Evolutionary conservation across 2,888 invertebrate species (phyloP).

Genomic region (Scrobipalpa costella): DNA sequence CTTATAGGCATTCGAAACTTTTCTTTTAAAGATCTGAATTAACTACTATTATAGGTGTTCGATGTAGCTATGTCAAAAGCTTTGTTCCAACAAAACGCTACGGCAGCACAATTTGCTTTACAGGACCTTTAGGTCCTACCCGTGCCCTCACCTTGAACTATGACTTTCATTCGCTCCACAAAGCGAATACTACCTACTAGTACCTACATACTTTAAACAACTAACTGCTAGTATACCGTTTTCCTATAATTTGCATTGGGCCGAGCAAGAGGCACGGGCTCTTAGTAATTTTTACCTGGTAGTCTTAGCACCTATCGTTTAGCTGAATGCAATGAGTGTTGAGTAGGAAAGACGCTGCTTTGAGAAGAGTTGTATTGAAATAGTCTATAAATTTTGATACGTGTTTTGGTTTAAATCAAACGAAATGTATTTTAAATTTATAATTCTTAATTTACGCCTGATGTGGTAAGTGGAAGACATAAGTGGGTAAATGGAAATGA

Average conservation of each 20-base stretch:
- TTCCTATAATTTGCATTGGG: constrained; percentile 60
- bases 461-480: too few relatives aligned
- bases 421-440: too few relatives aligned
- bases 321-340: constrained; percentile 18
- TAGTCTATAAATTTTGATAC: too few relatives aligned
- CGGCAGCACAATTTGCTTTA: background rate
- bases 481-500: too few relatives aligned
- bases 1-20: too few relatives aligned
- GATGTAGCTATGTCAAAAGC: background rate
- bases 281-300: constrained; percentile 52
- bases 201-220: constrained; percentile 37
- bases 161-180: constrained; percentile 20
- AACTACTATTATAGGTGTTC: too few relatives aligned
- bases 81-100: background rate
- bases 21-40: too few relatives aligned
- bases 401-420: too few relatives aligned
- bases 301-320: constrained; percentile 27
- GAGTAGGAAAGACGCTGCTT: background rate
- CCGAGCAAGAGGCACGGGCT: constrained; percentile 43
- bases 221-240: constrained; percentile 38
- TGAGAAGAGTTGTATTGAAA: background rate
- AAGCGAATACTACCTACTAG: background rate
- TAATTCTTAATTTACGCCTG: too few relatives aligned
- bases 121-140: background rate
- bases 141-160: constrained; percentile 15